These are phyloP conservation scores for Colius striatus DNA, from an alignment of 2,113 vertebrate species.

Conservation along the genomic window DNA sequence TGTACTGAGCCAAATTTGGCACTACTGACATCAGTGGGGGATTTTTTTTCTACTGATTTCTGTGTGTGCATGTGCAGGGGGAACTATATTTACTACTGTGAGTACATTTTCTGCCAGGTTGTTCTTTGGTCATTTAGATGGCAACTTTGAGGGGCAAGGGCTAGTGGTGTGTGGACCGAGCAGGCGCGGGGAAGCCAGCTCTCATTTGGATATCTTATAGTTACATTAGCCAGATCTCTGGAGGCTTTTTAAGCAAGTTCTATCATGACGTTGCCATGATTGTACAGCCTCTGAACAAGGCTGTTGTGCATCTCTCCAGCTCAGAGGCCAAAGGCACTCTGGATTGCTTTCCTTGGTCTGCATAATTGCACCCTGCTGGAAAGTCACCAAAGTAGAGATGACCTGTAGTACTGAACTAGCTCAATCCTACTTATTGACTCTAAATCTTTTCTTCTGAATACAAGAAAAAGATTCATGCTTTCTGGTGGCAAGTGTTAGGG, in stretches of 20 bases:
- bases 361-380: not conserved
- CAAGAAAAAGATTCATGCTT: not conserved
- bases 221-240: accelerated
- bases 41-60: not conserved
- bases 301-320: not conserved
- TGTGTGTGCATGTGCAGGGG: accelerated
- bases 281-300: not conserved
- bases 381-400: not conserved
- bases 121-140: accelerated
- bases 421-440: not conserved
- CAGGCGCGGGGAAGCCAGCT: not conserved
- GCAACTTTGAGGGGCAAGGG: not conserved
- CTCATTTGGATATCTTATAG: accelerated
- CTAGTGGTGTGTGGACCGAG: not conserved
- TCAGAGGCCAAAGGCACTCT: not conserved
- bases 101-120: not conserved
- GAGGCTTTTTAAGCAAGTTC: not conserved
- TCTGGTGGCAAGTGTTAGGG: not conserved
- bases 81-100: accelerated
- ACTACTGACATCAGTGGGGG: accelerated
- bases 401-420: not conserved
- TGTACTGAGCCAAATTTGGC: accelerated
- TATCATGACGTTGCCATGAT: accelerated
- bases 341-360: no score
- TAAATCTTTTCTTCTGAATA: not conserved